Conservation (phyloP, 2,113 vertebrate genomes). For the Pheucticus melanocephalus region DNA sequence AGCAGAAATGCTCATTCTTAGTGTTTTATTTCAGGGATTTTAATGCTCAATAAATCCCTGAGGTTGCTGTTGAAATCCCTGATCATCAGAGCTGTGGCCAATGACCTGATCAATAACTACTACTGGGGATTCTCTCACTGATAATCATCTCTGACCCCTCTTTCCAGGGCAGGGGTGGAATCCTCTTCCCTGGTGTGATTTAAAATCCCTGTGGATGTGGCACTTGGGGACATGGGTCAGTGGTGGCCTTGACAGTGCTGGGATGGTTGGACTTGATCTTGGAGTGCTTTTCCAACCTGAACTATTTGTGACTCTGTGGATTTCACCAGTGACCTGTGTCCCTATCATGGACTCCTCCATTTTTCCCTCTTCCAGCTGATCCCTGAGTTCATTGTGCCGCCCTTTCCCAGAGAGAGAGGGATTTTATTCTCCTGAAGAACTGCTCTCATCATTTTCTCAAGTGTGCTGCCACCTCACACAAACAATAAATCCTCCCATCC, state of each 20-base stretch:
- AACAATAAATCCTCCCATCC: constrained; percentile 29
- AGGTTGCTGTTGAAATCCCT: neutral
- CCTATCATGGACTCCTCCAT: neutral
- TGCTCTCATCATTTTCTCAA: neutral
- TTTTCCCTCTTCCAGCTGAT: neutral
- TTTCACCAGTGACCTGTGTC: neutral
- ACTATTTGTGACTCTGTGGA: neutral
- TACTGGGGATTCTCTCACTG: neutral
- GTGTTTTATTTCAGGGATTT: neutral
- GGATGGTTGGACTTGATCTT: neutral
- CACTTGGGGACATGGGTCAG: neutral
- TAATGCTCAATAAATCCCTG: neutral
- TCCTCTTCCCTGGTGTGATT: neutral
- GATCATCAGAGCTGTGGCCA: no score
- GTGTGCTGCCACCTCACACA: neutral
- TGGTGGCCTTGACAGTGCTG: neutral
- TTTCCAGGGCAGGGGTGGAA: neutral
- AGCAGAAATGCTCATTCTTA: neutral
- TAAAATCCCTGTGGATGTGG: neutral
- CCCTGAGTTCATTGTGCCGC: neutral
- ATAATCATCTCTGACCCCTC: neutral
- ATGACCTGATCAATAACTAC: neutral
- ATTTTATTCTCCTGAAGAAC: neutral
- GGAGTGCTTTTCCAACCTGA: neutral
- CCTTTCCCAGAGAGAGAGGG: neutral